Evolutionary conservation across 2,888 invertebrate genomes (phyloP), one percentile per base, ranked within the genome.

Genomic region (Eilema depressum): DNA sequence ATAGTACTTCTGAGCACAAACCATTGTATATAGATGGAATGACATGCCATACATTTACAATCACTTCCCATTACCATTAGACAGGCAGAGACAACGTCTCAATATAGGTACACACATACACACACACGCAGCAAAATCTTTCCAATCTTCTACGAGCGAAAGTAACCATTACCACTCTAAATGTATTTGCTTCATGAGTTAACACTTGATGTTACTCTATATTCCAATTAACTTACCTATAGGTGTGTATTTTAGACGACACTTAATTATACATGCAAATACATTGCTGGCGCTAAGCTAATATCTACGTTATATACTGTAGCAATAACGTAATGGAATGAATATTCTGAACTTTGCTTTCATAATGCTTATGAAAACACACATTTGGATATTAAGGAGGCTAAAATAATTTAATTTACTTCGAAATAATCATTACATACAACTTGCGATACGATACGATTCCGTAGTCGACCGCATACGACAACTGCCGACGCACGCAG

Each of bases 191-290:
- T 47, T 10, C n/a, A 10, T 23, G n/a, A 20, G 8, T 14, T 4
- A 20, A 41, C 20, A 26, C 62, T 69, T 69, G 23, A 68, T 68
- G 62, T 71, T 63, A 53, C 26, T 69, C 37, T 41, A 56, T 63
- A 65, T 30, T 73, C 63, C 37, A 70, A 33, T 8, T 33, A 33
- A 33, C 53, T 53, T 61, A 71, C 25, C 65, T 33, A 69, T 60
- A 12, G n/a, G 33, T 66, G 59, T 76, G 26, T 71, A 17, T 70
- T 73, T 69, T 61, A 71, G 64, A 23, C 20, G 47, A 71, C 41
- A 71, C 53, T 69, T 66, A 74, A 74, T 80, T 76, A 80, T 75
- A 71, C 74, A 77, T 75, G 69, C 69, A 68, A 73, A 74, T 77
- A 73, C 53, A 77, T 75, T 73, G 66, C 33, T 12, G 28, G 26